Conservation (phyloP, 2,888 invertebrate species). For the Pyrgus malvae region DNA sequence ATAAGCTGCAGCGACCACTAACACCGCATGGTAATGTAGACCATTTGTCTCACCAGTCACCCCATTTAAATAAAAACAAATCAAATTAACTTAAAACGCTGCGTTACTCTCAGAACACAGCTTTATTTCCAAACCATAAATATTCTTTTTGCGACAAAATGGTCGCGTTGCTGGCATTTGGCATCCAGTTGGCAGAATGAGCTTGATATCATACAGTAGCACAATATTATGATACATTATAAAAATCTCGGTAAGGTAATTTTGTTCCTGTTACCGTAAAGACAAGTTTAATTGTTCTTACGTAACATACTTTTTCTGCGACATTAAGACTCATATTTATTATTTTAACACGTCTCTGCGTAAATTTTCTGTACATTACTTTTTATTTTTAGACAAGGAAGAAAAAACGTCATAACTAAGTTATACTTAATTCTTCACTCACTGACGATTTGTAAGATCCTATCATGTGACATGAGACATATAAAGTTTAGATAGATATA, state of each 20-base stretch:
- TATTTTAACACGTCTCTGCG: background rate
- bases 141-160: slow-evolving; percentile 24
- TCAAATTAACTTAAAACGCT: background rate
- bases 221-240: slow-evolving; percentile 43
- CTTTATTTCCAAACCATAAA: slow-evolving; percentile 13
- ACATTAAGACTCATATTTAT: background rate
- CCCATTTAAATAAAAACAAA: too few relatives aligned
- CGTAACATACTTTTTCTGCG: slow-evolving; percentile 28
- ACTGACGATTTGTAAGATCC: too few relatives aligned
- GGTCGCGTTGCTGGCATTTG: slow-evolving; percentile 13
- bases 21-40: too few relatives aligned
- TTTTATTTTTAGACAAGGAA: too few relatives aligned
- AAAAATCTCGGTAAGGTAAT: slow-evolving; percentile 38
- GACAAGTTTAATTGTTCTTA: slow-evolving; percentile 38
- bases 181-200: slow-evolving; percentile 38
- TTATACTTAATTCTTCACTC: too few relatives aligned
- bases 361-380: background rate
- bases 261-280: slow-evolving; percentile 37
- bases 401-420: too few relatives aligned
- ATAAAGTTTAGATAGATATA: too few relatives aligned
- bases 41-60: too few relatives aligned
- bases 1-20: too few relatives aligned
- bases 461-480: too few relatives aligned
- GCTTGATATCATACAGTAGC: slow-evolving; percentile 47
- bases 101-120: background rate